Conservation (phyloP, 2,113 vertebrate species). For the Gopherus evgoodei region DNA sequence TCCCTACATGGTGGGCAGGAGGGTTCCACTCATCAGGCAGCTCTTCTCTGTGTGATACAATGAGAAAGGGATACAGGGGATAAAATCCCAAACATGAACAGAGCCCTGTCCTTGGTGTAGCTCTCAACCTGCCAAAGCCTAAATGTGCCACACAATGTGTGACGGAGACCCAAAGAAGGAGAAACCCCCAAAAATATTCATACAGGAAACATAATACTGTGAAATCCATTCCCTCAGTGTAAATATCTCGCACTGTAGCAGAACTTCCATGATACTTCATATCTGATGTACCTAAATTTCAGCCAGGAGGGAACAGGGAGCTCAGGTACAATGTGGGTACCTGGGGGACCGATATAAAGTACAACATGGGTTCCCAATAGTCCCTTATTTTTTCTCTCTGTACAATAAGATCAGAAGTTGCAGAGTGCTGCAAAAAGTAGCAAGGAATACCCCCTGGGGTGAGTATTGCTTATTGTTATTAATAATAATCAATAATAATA, state of each 20-base stretch:
- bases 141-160: background rate
- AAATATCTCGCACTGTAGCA: background rate
- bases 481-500: background rate
- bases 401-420: too few relatives aligned
- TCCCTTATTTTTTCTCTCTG: background rate
- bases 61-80: background rate
- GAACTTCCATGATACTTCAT: fast-evolving
- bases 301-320: background rate
- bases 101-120: background rate
- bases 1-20: background rate
- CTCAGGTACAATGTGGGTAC: background rate
- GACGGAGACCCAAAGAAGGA: background rate
- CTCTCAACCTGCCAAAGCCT: background rate
- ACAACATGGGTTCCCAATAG: background rate
- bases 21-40: background rate
- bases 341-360: background rate
- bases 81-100: fast-evolving
- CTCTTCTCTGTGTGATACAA: background rate
- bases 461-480: background rate
- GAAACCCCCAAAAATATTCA: background rate
- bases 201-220: background rate
- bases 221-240: background rate
- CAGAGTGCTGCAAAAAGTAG: background rate
- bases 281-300: background rate
- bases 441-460: background rate